phyloP scores from a whole-genome alignment of 2,888 invertebrate genomes.

The Drosophila cracens region DNA sequence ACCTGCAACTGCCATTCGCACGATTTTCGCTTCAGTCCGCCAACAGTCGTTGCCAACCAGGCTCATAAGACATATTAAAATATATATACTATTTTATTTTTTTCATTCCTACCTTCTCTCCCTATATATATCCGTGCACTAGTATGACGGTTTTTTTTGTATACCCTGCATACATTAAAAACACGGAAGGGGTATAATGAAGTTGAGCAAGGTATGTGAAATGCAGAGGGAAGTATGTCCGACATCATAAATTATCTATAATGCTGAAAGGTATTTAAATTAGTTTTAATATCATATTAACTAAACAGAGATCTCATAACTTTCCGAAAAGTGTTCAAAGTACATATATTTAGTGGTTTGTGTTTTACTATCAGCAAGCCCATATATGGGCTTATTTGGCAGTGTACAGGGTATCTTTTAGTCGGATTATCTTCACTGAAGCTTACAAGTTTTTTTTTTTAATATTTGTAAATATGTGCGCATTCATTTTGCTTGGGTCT shows the following conservation, averaged over 20 bases:
- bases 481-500: conserved; percentile 44
- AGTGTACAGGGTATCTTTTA: neutral
- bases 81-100: conserved; percentile 33
- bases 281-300: neutral
- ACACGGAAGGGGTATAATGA: neutral
- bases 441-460: neutral
- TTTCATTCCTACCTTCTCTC: conserved; percentile 10
- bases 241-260: neutral
- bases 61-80: conserved; percentile 69
- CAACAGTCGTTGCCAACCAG: conserved; percentile 20
- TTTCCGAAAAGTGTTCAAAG: neutral
- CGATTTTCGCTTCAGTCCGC: conserved; percentile 38
- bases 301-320: neutral
- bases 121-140: conserved; percentile 3
- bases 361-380: neutral
- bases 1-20: conserved; percentile 54
- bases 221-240: neutral
- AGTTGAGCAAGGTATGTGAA: neutral
- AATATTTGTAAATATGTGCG: conserved; percentile 20
- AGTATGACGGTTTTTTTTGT: conserved; percentile 24
- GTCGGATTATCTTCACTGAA: neutral
- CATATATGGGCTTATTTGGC: neutral
- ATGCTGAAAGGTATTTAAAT: neutral
- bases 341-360: neutral
- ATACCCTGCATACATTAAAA: neutral